Evolutionary conservation across 2,888 invertebrate genomes (phyloP), one percentile per base, ranked within the genome.

Genomic region (Tetranychus truncatus): DNA sequence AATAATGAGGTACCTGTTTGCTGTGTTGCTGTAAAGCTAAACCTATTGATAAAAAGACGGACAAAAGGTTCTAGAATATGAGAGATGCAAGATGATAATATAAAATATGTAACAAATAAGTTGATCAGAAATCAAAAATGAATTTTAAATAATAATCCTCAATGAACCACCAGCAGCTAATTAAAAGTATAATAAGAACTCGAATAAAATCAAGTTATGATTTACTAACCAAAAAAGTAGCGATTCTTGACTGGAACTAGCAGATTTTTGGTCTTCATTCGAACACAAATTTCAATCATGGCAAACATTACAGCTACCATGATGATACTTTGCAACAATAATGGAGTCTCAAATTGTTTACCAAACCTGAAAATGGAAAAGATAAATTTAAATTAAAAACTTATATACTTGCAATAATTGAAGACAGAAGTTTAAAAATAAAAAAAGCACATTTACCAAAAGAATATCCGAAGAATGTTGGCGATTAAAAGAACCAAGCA

Each of bases 251-350:
- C 81, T 78, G 81, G 80, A 78, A 89, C 86, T 78, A 91, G 87
- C 83, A 90, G 88, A 82, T 88, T 91, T 83, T 89, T 89, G 83
- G 90, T 89, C 81, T 89, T 88, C 78, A 94, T 90, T 82, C 86
- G 87, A 45, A 95, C 91, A 86, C 95, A 96, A 73, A 96, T 85
- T 83, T 93, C 91, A 78, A 96, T 90, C 92, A 97, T 92, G 76
- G 88, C 86, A 84, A 95, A 88, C 99, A 99, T 99, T 79, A 93
- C 91, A 76, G 91, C 82, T 82, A 92, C 95, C 99, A 99, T 99
- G 76, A 99, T 88, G 82, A 97, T 88, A 85, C 96, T 97, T 85
- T 99, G 99, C 77, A 93, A 87, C 79, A 99, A 87, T 78, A 99
- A 86, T 76, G 97, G 96, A 82, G 91, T 86, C 85, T 99, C 97